Percentiles rank a stretch among this genome's conserved stretches.
phyloP scores from a whole-genome alignment of 2,888 invertebrate species.

The Brachyptera risi region DNA sequence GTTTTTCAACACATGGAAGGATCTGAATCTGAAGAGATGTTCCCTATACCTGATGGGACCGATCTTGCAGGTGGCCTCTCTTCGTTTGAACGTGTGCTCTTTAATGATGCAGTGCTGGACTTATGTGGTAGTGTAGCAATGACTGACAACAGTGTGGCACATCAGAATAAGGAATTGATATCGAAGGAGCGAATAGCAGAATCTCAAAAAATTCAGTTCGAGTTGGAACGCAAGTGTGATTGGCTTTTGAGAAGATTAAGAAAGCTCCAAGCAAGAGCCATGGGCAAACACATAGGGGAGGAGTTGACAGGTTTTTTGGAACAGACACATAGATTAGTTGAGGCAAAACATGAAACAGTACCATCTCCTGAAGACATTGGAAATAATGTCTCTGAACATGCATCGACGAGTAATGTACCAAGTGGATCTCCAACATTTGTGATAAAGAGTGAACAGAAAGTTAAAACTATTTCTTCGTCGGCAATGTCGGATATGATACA shows the following conservation, averaged over 20 bases:
- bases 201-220: constrained; percentile 52
- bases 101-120: constrained; percentile 52
- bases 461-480: constrained; percentile 45
- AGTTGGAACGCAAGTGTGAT: constrained; percentile 65
- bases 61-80: constrained; percentile 40
- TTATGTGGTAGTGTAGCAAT: constrained; percentile 45
- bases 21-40: constrained; percentile 43
- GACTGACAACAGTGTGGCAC: constrained; percentile 23
- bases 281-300: constrained; percentile 73
- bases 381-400: background rate
- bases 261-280: constrained; percentile 68
- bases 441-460: constrained; percentile 33
- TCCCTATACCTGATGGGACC: constrained; percentile 39
- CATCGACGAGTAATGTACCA: background rate
- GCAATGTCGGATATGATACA: constrained; percentile 56
- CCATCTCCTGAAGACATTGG: background rate
- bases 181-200: constrained; percentile 53
- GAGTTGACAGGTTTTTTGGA: constrained; percentile 75
- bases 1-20: constrained; percentile 43
- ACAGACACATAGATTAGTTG: background rate
- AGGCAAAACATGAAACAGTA: background rate
- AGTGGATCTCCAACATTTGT: background rate
- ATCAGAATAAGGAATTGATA: constrained; percentile 25
- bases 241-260: constrained; percentile 68
- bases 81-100: constrained; percentile 40